Conservation (phyloP, 1,140 invertebrate genomes). For the Riptortus pedestris region DNA sequence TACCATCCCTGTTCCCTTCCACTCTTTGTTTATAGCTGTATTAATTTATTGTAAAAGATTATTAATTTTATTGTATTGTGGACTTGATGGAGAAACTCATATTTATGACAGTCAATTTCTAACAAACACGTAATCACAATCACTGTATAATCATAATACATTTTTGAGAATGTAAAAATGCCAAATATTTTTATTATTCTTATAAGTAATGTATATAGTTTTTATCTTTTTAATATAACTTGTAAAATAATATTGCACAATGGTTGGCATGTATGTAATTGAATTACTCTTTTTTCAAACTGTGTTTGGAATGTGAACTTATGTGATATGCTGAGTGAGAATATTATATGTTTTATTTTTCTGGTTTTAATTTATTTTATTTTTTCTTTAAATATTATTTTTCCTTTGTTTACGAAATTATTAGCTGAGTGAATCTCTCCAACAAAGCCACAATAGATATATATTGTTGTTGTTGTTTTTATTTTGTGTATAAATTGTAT, state of each 20-base stretch:
- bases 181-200: too few relatives aligned
- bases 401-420: background rate
- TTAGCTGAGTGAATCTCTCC: slow-evolving; percentile 13
- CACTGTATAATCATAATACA: too few relatives aligned
- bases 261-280: too few relatives aligned
- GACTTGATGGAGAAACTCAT: slow-evolving; percentile 12
- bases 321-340: slow-evolving; percentile 13
- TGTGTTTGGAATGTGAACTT: background rate
- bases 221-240: too few relatives aligned
- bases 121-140: too few relatives aligned
- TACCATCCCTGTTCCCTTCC: background rate
- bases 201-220: too few relatives aligned
- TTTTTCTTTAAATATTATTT: background rate
- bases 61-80: slow-evolving; percentile 1
- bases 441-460: slow-evolving; percentile 14
- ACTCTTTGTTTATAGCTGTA: background rate
- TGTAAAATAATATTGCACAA: too few relatives aligned
- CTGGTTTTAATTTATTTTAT: background rate
- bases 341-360: background rate
- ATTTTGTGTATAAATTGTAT: slow-evolving; percentile 24
- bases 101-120: background rate
- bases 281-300: background rate
- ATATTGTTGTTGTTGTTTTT: slow-evolving; percentile 16
- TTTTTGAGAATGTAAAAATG: too few relatives aligned
- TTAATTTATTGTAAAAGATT: background rate